A percentile compares a stretch with the other conserved stretches of the same genome.
These are phyloP conservation scores for Mellivora capensis DNA, from an alignment of 2,113 vertebrate genomes.

Conservation along the genomic window DNA sequence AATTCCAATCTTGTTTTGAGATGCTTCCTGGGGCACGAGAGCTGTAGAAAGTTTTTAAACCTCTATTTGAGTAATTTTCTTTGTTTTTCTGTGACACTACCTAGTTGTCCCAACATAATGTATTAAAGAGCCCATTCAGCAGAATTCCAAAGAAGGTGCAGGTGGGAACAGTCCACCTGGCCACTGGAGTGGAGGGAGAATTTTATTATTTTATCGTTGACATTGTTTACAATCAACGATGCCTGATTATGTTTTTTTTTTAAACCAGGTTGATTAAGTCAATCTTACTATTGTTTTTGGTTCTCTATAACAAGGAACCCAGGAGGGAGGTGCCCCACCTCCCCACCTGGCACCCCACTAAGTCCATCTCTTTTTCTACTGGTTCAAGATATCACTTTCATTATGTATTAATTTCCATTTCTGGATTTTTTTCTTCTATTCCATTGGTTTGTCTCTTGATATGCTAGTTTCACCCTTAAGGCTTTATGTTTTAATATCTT, in stretches of 20 bases:
- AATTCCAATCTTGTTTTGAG: not conserved
- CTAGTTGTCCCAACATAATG: not conserved
- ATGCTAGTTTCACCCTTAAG: not conserved
- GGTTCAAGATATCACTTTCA: not conserved
- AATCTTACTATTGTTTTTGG: not conserved
- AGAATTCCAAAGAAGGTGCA: not conserved
- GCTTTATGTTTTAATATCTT: not conserved
- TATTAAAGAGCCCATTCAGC: not conserved
- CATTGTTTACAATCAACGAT: not conserved
- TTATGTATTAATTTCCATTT: not conserved
- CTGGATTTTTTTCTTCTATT: not conserved
- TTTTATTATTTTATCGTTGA: not conserved
- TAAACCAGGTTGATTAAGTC: not conserved
- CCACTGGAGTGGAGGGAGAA: not conserved
- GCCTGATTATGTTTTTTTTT: not conserved
- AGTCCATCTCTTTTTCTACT: not conserved
- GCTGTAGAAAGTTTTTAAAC: not conserved
- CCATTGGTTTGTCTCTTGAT: not conserved
- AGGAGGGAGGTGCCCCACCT: not conserved
- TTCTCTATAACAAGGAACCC: not conserved
- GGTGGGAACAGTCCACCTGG: not conserved
- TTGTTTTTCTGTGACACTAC: not conserved
- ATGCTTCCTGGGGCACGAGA: not conserved
- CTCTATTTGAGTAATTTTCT: not conserved
- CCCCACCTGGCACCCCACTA: not conserved